phyloP scores from a whole-genome alignment of 2,797 vertebrate genomes.

The Leucoraja ocellata region DNA sequence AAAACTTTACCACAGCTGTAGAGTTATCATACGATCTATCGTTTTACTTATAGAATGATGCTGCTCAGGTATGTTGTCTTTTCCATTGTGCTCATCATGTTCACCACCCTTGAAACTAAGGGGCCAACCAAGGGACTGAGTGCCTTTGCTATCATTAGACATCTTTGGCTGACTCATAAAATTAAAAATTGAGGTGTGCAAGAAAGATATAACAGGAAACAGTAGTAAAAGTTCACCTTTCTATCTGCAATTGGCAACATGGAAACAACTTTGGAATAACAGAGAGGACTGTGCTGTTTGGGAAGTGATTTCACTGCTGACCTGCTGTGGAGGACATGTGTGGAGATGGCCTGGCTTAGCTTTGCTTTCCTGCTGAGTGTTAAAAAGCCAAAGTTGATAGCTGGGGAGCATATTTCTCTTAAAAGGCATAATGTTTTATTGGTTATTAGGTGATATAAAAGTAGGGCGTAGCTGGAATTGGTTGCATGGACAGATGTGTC shows the following conservation, averaged over 20 bases:
- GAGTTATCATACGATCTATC: neutral
- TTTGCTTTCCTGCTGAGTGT: neutral
- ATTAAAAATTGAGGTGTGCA: neutral
- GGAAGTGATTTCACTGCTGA: neutral
- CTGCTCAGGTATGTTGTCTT: neutral
- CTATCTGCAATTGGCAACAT: neutral
- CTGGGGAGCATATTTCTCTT: neutral
- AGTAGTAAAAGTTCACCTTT: neutral
- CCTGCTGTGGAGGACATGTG: neutral
- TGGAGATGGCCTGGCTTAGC: neutral
- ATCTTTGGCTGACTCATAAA: neutral
- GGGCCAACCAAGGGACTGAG: neutral
- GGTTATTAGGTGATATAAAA: slow-evolving; percentile 2
- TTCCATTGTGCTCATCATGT: neutral
- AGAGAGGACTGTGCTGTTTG: neutral
- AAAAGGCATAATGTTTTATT: neutral
- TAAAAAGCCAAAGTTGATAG: slow-evolving; percentile 20
- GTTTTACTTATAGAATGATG: neutral
- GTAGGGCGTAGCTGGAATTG: neutral
- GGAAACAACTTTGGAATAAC: neutral
- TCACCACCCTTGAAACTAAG: neutral
- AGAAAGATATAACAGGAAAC: neutral
- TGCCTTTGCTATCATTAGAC: neutral
- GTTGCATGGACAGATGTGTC: slow-evolving; percentile 3
- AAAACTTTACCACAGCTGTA: neutral